Evolutionary conservation across 2,888 invertebrate species (phyloP).

Genomic region (Girardia tigrina): DNA sequence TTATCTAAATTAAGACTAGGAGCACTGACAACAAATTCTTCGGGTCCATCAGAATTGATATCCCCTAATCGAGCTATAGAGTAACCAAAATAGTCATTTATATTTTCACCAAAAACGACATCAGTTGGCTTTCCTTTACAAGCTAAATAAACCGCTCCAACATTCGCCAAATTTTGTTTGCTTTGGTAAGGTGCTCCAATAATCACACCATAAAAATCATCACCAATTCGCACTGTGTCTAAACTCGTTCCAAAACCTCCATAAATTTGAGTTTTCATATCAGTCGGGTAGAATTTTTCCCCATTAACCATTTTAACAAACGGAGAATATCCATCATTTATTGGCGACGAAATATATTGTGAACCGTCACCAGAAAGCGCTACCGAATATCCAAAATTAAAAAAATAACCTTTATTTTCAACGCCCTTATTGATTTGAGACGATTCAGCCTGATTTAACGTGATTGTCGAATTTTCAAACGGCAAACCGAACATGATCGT

Average conservation of each 20-base stretch:
- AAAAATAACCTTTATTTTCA: neutral
- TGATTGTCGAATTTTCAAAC: neutral
- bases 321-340: neutral
- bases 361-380: neutral
- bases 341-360: neutral
- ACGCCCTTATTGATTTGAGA: neutral
- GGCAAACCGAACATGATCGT: neutral
- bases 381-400: neutral
- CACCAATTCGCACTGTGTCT: neutral
- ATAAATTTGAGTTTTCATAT: neutral
- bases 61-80: neutral
- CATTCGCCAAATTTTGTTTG: neutral
- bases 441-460: neutral
- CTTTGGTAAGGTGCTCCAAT: neutral
- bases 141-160: neutral
- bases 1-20: neutral
- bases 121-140: conserved; percentile 12
- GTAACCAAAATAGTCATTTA: neutral
- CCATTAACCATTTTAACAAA: neutral
- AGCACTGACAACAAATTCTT: neutral
- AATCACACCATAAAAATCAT: neutral
- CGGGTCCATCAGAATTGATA: neutral
- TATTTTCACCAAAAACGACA: conserved; percentile 13
- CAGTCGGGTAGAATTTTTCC: neutral
- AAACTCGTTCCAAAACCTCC: neutral